Evolutionary conservation across 2,797 vertebrate species (phyloP), one percentile per base, ranked within the genome.

Genomic region (Pseudopleuronectes americanus): DNA sequence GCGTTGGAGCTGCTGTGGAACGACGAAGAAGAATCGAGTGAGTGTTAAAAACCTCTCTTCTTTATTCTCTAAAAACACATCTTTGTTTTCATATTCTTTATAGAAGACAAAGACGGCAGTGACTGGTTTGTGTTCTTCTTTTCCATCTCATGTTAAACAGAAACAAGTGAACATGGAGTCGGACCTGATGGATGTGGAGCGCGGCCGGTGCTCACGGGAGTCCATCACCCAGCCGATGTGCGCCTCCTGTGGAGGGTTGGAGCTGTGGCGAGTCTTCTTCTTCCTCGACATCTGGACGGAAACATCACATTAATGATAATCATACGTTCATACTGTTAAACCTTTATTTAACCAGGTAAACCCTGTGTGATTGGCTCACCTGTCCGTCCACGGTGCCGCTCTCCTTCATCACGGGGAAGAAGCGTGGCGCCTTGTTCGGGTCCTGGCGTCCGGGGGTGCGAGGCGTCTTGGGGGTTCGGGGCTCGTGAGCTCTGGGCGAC

Each of bases 161-260:
- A 28, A 28, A 28, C 26, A 5, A 28, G 26, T 28, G 1, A 28
- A 28, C 26, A 59, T 31, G 23, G 16, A 57, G 24, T 19, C 56
- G 2, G 71, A 98, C 97, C 97, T 97, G 90, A 96, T 88, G 71
- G 96, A 96, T 2, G 95, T 88, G 4, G 96, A 92, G 83, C 95
- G 94, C 2, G 96, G 93, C 67, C 95, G 92, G 74, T 97, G 96
- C 49, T 97, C 96, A 48, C 95, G 94, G 45, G 96, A 96, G 90
- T 98, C 97, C 97, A 98, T 99, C 84, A 98, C 96, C 96, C 97
- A 98, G 80, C 97, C 97, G 68, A 97, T 95, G 22, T 98, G 97
- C 59, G 93, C 93, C 89, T 98, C 97, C 77, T 96, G 89, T 1
- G 96, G 96, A 28, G 97, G 96, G 87, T 96, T 96, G 12, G 94